These are phyloP conservation scores for Colius striatus DNA, from an alignment of 2,113 vertebrate genomes.

Conservation along the genomic window DNA sequence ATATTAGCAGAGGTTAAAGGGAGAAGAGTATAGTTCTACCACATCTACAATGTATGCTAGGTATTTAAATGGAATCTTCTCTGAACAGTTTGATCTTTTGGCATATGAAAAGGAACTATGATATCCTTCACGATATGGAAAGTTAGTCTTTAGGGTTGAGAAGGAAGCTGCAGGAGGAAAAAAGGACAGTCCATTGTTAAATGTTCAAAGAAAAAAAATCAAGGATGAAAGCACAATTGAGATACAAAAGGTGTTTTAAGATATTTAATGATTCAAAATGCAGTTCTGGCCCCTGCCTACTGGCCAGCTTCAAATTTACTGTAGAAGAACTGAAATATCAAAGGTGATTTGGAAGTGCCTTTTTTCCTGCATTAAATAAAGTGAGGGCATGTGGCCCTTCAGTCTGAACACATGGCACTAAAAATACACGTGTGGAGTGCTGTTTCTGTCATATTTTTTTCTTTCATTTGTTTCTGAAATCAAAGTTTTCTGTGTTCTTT, in stretches of 20 bases:
- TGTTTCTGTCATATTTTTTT: slow-evolving; percentile 1
- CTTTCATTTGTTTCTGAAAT: slow-evolving; percentile 61
- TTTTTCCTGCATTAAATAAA: background rate
- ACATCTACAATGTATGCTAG: background rate
- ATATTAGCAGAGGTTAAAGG: background rate
- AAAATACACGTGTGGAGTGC: slow-evolving; percentile 10
- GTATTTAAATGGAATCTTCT: background rate
- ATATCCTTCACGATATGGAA: background rate
- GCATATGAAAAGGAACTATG: background rate
- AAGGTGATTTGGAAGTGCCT: background rate
- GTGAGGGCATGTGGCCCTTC: background rate
- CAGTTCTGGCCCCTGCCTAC: slow-evolving; percentile 1
- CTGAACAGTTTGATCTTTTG: background rate
- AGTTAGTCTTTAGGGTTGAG: background rate
- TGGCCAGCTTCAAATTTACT: background rate
- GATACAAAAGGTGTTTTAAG: slow-evolving; percentile 9
- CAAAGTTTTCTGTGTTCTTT: slow-evolving; percentile 56
- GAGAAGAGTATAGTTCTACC: background rate
- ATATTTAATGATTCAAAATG: slow-evolving; percentile 47
- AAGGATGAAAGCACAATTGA: slow-evolving; percentile 51
- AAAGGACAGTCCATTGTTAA: slow-evolving; percentile 8
- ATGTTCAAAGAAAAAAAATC: slow-evolving; percentile 37
- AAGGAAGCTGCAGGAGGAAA: background rate
- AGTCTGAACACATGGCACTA: background rate
- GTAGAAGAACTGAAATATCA: background rate